phyloP scores from a whole-genome alignment of 2,797 vertebrate species.

The Oceanodroma leucorhoa region DNA sequence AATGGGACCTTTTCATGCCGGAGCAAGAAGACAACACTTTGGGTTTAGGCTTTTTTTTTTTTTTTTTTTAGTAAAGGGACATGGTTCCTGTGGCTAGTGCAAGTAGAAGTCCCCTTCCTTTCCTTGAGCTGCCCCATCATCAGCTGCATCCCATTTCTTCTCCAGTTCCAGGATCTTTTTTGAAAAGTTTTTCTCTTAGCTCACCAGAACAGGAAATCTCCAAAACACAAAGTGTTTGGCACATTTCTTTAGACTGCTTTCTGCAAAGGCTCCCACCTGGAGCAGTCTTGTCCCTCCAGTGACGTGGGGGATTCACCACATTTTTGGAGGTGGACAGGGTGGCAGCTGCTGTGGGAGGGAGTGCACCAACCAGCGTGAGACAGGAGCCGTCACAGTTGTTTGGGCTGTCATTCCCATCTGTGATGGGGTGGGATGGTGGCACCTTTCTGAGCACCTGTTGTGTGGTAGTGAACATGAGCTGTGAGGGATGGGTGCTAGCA shows the following conservation, averaged over 20 bases:
- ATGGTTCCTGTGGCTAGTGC: background rate
- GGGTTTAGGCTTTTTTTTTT: accelerated
- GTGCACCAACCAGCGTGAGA: accelerated
- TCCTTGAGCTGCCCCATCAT: background rate
- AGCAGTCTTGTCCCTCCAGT: background rate
- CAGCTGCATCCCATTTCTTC: background rate
- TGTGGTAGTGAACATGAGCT: background rate
- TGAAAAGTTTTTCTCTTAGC: background rate
- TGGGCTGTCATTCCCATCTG: background rate
- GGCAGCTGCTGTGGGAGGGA: background rate
- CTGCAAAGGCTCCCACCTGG: background rate
- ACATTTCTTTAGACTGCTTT: background rate
- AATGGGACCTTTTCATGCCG: background rate
- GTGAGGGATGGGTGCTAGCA: background rate
- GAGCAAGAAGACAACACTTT: background rate
- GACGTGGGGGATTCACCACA: accelerated
- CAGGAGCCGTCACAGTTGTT: accelerated
- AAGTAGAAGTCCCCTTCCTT: background rate
- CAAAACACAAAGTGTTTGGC: background rate
- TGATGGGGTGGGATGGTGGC: background rate
- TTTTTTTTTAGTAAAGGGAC: background rate
- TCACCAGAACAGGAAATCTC: background rate
- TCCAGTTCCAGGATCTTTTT: background rate
- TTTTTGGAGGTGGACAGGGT: background rate
- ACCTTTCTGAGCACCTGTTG: background rate